phyloP scores from a whole-genome alignment of 1,140 invertebrate species.

The Zaprionus africanus region DNA sequence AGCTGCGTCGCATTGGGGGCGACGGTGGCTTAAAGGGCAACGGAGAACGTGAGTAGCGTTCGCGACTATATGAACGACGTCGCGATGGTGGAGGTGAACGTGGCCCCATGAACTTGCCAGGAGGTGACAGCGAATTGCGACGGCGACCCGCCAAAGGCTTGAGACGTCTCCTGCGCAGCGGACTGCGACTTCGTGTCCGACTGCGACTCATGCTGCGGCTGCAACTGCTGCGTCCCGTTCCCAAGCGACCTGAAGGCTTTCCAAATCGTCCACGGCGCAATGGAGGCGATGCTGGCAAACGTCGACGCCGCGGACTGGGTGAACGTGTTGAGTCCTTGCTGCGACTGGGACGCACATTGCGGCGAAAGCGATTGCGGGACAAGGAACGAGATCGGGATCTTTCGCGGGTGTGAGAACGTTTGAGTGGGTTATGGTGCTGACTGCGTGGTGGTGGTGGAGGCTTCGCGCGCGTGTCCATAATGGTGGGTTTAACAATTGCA shows the following conservation, averaged over 20 bases:
- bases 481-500: conserved; percentile 80
- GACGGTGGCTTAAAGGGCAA: conserved; percentile 79
- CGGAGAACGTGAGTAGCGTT: conserved; percentile 71
- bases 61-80: conserved; percentile 60
- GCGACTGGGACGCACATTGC: conserved; percentile 30
- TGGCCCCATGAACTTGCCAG: conserved; percentile 47
- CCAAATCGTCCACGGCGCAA: conserved; percentile 25
- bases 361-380: conserved; percentile 49
- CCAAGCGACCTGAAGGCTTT: conserved; percentile 22
- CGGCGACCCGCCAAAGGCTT: conserved; percentile 33
- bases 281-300: conserved; percentile 44
- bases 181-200: conserved; percentile 64
- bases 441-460: conserved; percentile 8
- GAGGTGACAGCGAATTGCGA: conserved; percentile 52
- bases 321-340: conserved; percentile 53
- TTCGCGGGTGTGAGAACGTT: conserved; percentile 39
- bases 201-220: conserved; percentile 60
- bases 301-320: conserved; percentile 60
- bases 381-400: conserved; percentile 61
- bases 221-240: conserved; percentile 49
- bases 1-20: conserved; percentile 78
- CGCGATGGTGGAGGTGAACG: conserved; percentile 62
- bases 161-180: conserved; percentile 34
- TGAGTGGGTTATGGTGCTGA: conserved; percentile 18
- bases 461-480: conserved; percentile 61